Evolutionary conservation across 1,140 invertebrate genomes (phyloP).

Genomic region (Semibalanus balanoides): DNA sequence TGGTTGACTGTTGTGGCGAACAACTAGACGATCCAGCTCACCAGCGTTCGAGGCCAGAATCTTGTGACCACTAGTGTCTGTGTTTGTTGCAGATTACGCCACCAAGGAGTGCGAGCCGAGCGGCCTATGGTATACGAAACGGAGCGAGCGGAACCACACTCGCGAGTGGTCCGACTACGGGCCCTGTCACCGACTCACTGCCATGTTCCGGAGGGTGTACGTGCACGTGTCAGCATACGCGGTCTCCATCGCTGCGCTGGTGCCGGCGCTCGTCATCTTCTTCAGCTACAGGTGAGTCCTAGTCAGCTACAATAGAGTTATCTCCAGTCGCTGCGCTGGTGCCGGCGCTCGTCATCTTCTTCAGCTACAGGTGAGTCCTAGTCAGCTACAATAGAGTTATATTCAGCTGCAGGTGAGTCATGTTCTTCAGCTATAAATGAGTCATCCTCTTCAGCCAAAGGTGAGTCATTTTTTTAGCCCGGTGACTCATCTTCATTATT

Average conservation of each 20-base stretch:
- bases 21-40: too few species aligned
- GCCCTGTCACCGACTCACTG: constrained; percentile 25
- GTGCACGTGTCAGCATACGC: constrained; percentile 28
- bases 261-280: constrained; percentile 34
- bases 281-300: constrained; percentile 30
- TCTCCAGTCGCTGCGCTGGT: constrained; percentile 30
- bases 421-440: constrained; percentile 31
- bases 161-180: constrained; percentile 33
- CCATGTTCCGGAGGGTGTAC: constrained; percentile 22
- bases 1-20: too few species aligned
- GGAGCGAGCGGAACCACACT: constrained; percentile 1
- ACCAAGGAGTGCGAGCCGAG: constrained; percentile 26
- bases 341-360: constrained; percentile 34
- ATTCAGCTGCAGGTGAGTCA: constrained; percentile 28
- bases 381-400: too few species aligned
- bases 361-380: constrained; percentile 30
- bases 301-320: too few species aligned
- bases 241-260: constrained; percentile 29
- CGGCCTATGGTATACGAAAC: constrained; percentile 25
- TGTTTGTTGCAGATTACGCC: constrained; percentile 26
- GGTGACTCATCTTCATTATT: too few species aligned
- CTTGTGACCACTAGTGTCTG: too few species aligned
- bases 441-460: too few species aligned
- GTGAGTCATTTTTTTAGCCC: too few species aligned
- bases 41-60: too few species aligned